phyloP scores from a whole-genome alignment of 2,797 vertebrate genomes.

The Mus minutoides region DNA sequence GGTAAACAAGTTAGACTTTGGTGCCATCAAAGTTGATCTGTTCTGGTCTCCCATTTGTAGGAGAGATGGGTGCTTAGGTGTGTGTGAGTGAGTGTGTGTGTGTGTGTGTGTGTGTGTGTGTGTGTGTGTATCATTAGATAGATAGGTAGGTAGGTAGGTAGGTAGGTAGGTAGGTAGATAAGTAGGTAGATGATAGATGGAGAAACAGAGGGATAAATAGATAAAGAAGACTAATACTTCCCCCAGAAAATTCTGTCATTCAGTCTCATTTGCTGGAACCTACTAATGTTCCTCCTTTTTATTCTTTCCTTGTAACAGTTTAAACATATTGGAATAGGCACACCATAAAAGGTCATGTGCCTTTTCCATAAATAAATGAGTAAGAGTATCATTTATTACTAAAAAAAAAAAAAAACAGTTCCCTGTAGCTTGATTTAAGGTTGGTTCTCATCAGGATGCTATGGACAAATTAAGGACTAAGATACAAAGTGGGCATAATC shows the following conservation, averaged over 20 bases:
- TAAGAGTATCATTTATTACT: conserved; percentile 5
- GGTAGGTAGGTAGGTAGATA: neutral
- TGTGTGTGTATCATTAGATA: neutral
- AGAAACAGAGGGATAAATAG: no score
- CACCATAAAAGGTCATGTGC: neutral
- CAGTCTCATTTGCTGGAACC: neutral
- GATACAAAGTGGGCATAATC: conserved; percentile 31
- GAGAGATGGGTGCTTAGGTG: no score
- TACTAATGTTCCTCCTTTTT: neutral
- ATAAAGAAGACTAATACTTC: neutral
- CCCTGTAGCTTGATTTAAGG: conserved; percentile 34
- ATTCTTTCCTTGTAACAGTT: conserved; percentile 5
- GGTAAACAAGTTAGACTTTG: neutral
- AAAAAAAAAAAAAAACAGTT: no score
- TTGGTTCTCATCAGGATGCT: conserved; percentile 51
- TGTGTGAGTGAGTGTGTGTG: neutral
- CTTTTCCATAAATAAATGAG: conserved; percentile 9
- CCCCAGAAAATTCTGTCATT: neutral
- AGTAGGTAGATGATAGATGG: neutral
- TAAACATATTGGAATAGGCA: neutral
- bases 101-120: neutral
- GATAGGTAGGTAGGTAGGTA: neutral
- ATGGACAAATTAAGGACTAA: neutral
- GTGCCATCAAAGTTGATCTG: neutral
- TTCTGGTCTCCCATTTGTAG: neutral